Evolutionary conservation across 1,140 invertebrate genomes (phyloP), one percentile per base, ranked within the genome.

Genomic region (Nasonia giraulti): DNA sequence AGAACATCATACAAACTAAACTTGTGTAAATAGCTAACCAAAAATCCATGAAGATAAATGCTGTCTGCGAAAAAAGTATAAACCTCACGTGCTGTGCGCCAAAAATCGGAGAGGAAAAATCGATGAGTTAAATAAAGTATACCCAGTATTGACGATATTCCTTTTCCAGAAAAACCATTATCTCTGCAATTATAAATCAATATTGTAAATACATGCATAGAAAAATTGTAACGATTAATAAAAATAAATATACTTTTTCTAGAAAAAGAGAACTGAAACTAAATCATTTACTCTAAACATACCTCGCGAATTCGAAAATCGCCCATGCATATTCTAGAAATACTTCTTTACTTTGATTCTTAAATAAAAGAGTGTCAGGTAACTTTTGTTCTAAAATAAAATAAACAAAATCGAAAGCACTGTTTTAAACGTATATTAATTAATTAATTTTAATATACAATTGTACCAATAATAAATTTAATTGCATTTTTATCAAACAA

Each of bases 221-320:
- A 14, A 75, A 80, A 75, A 12, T 66, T 75, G 80, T 77, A 37
- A 82, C 74, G 44, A 37, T 83, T 37, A 11, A 80, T 47, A 47
- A 75, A 66, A 62, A 69, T 79, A 84, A 55, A 78, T 66, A 83
- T 82, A 50, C 47, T 82, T 62, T 40, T 78, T 44, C 31, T 84
- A 84, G 20, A 14, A 50, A 33, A 71, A 79, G 66, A 55, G 33
- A 85, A 50, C 14, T 75, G 68, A 74, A 85, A 85, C 20, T n/a
- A 3, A 71, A 31, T n/a, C 62, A 37, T 3, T 68, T 68, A 37
- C 12, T 47, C 77, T 44, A 62, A 40, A 79, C 37, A 78, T 89
- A 90, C 90, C 90, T 88, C 73, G 83, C 55, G 77, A 90, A 90
- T 79, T 83, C 87, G 33, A 92, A 90, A 87, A 89, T 88, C 88